Conservation (phyloP, 2,113 vertebrate genomes). For the Xiphias gladius region DNA sequence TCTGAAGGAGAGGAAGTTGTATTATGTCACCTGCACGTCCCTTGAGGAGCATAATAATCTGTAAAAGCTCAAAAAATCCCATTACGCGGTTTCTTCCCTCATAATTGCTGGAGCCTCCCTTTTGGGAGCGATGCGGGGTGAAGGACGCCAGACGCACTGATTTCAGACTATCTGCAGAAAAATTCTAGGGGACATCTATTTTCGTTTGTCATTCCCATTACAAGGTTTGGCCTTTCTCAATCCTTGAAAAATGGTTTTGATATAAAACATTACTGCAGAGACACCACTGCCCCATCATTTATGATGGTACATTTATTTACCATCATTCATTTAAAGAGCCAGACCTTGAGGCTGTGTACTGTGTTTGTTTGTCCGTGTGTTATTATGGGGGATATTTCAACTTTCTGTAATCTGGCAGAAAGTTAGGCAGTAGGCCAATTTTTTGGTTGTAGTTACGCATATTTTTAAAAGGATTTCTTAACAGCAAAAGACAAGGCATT, state of each 20-base stretch:
- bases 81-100: slow-evolving; percentile 79
- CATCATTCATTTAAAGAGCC: not conserved
- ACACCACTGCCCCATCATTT: slow-evolving; percentile 11
- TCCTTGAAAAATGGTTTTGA: slow-evolving; percentile 39
- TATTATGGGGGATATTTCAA: not conserved
- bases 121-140: slow-evolving; percentile 75
- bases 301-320: not conserved
- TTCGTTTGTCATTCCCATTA: slow-evolving; percentile 59
- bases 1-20: slow-evolving; percentile 65
- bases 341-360: slow-evolving; percentile 1
- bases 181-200: slow-evolving; percentile 78
- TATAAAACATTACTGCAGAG: slow-evolving; percentile 29
- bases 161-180: slow-evolving; percentile 68
- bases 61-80: slow-evolving; percentile 80
- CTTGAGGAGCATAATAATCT: slow-evolving; percentile 82
- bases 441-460: not conserved
- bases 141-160: slow-evolving; percentile 74
- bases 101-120: slow-evolving; percentile 80
- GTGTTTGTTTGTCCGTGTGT: not conserved
- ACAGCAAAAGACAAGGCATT: too few species aligned
- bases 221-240: slow-evolving; percentile 50
- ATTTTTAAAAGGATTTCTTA: too few species aligned
- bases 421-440: not conserved
- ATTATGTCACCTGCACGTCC: slow-evolving; percentile 74
- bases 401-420: not conserved